Evolutionary conservation across 2,113 vertebrate species (phyloP).

Genomic region (Eulemur macaco): DNA sequence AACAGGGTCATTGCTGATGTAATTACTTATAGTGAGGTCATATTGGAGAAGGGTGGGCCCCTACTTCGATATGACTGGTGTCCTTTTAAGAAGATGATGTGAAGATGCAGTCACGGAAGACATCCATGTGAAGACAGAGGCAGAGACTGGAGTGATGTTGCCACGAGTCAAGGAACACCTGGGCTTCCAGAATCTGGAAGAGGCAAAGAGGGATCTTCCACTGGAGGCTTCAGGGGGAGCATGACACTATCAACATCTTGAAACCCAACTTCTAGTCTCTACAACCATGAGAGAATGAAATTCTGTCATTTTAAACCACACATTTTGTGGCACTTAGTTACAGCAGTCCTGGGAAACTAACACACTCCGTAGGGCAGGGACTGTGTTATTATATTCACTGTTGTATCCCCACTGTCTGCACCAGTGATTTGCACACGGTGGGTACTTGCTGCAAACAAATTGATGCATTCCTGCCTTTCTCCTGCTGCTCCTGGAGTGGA

Average conservation of each 20-base stretch:
- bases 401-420: fast-evolving
- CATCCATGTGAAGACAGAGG: neutral
- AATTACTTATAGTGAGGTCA: neutral
- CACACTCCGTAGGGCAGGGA: too few relatives aligned
- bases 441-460: neutral
- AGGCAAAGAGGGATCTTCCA: neutral
- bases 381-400: fast-evolving
- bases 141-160: neutral
- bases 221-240: fast-evolving
- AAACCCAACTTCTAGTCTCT: neutral
- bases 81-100: neutral
- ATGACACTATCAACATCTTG: neutral
- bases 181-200: neutral
- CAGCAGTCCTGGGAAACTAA: neutral
- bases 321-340: neutral
- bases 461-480: neutral
- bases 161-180: neutral
- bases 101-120: neutral
- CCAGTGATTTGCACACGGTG: neutral
- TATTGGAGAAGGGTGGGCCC: neutral
- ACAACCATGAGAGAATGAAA: neutral
- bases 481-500: neutral
- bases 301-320: neutral
- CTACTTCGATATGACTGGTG: neutral
- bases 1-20: neutral